Conservation (phyloP, 2,888 invertebrate species). For the Macrophya alboannulata region DNA sequence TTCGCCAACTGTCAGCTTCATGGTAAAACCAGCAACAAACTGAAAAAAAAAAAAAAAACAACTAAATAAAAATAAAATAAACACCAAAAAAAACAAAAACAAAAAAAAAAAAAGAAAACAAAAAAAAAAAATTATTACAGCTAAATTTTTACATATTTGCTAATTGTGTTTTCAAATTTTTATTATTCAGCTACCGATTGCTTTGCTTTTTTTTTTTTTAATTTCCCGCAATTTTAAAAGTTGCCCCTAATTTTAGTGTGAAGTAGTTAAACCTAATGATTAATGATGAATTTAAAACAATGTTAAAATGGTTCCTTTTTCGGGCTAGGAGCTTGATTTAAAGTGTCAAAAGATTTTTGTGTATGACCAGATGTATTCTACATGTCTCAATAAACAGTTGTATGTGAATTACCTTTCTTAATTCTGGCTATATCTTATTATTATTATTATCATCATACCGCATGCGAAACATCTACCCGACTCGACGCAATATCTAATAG, state of each 20-base stretch:
- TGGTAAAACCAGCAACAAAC: constrained; percentile 26
- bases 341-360: constrained; percentile 81
- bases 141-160: constrained; percentile 65
- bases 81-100: constrained; percentile 49
- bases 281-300: constrained; percentile 75
- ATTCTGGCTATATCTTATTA: constrained; percentile 64
- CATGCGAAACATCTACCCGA: neutral
- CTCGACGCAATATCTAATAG: neutral
- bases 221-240: constrained; percentile 72
- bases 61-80: neutral
- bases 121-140: constrained; percentile 62
- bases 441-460: constrained; percentile 63
- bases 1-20: constrained; percentile 53
- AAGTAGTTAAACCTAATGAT: constrained; percentile 78
- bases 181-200: constrained; percentile 75
- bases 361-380: constrained; percentile 81
- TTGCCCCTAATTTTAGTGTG: constrained; percentile 78
- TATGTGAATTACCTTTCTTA: constrained; percentile 84
- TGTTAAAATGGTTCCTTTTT: constrained; percentile 78
- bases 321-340: constrained; percentile 79
- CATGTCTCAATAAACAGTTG: constrained; percentile 86
- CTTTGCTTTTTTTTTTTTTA: constrained; percentile 75
- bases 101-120: constrained; percentile 29
- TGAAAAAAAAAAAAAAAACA: constrained; percentile 53
- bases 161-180: constrained; percentile 67